Evolutionary conservation across 1,140 invertebrate species (phyloP), one percentile per base, ranked within the genome.

Genomic region (Dermatophagoides farinae): DNA sequence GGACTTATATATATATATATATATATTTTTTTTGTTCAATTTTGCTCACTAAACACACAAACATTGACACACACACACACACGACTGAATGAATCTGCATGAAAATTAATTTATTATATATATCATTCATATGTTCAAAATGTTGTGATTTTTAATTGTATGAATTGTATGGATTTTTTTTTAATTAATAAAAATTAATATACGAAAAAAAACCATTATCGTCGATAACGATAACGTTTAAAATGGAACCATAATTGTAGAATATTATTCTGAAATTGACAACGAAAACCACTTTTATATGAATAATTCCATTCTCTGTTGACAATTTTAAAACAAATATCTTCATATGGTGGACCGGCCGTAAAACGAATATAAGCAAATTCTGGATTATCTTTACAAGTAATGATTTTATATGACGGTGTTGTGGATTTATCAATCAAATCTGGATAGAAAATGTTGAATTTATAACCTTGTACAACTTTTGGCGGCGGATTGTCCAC

Each of bases 401-500:
- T 82, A 46, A 85, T 93, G 72, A 97, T 74, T 55, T 82, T 89
- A 71, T 97, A 99, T 69, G 90, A 82, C 0, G 95, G 96, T 12
- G 95, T 95, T 55, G 84, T 79, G 52, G 79, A 80, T 69, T 95
- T 95, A 70, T 98, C 89, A 66, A 99, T 96, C 46, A 99, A 77
- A 78, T 99, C 96, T 0, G 95, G 95, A 77, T 97, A 99, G 75
- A 99, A 98, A 64, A 99, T 98, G 75, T 99, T 99, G 74, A 99
- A 99, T 72, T 98, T 98, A 75, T 99, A 99, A 31, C 96, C 96
- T 73, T 99, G 95, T 0, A 99, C 96, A 70, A 99, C 97, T 76
- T 99, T 99, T 0, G 96, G 96, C 18, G 96, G 96, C 43, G 96
- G 95, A 78, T 99, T 99, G 73, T 99, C 96, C 82, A 97, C 93